A percentile compares a stretch with the other conserved stretches of the same genome.
Conservation (phyloP, 2,113 vertebrate genomes). For the Rhinopomastus cyanomelas region DNA sequence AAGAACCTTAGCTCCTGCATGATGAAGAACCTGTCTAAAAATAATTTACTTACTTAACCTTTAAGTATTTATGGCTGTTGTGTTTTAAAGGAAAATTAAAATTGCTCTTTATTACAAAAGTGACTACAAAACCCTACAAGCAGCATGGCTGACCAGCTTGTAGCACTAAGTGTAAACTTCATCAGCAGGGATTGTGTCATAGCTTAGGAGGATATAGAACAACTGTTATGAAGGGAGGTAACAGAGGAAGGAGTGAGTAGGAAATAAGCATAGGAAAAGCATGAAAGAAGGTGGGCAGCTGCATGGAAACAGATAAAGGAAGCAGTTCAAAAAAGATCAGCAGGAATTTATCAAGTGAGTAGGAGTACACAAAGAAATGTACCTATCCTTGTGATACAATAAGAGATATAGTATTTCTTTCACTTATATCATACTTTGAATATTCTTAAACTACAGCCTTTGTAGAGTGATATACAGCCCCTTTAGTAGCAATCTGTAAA, state of each 20-base stretch:
- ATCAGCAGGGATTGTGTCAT: background rate
- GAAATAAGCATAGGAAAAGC: background rate
- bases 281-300: background rate
- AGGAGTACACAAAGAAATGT: background rate
- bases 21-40: conserved; percentile 8
- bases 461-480: background rate
- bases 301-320: background rate
- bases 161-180: background rate
- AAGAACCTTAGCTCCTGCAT: background rate
- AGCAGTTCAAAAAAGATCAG: background rate
- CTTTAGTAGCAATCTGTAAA: background rate
- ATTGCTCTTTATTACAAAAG: background rate
- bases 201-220: background rate
- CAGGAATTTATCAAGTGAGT: background rate
- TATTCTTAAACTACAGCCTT: background rate
- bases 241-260: background rate
- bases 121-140: background rate
- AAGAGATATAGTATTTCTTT: background rate
- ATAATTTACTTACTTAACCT: background rate
- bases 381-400: background rate
- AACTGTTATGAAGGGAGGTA: background rate
- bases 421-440: background rate
- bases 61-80: background rate
- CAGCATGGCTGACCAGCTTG: background rate
- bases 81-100: conserved; percentile 2